These are phyloP conservation scores for Phalacrocorax aristotelis DNA, from an alignment of 2,113 vertebrate species.

Conservation along the genomic window DNA sequence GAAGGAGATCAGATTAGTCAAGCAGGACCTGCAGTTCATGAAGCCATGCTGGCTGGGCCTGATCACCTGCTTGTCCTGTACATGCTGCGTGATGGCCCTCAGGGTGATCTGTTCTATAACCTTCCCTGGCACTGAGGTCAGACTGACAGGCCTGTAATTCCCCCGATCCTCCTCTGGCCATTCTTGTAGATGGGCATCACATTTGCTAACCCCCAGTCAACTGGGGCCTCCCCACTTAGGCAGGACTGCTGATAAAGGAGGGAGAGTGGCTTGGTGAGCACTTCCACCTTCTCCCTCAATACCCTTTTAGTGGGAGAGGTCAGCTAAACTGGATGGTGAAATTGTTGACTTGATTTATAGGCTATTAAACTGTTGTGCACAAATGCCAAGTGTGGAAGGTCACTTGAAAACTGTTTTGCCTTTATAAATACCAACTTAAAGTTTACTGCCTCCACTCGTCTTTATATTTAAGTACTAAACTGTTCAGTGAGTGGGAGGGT, in stretches of 20 bases:
- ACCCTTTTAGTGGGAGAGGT: neutral
- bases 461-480: neutral
- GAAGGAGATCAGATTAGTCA: too few relatives aligned
- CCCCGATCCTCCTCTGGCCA: fast-evolving
- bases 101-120: neutral
- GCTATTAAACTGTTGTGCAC: neutral
- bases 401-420: neutral
- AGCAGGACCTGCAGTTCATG: too few relatives aligned
- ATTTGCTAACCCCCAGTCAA: too few relatives aligned
- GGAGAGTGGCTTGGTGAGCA: neutral
- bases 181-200: neutral
- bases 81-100: neutral
- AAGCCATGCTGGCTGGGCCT: too few relatives aligned
- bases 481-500: neutral
- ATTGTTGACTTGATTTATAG: neutral
- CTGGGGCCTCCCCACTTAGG: too few relatives aligned
- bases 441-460: neutral
- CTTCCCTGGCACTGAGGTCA: fast-evolving
- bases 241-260: neutral
- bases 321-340: neutral
- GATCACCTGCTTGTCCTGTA: too few relatives aligned
- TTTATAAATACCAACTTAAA: neutral
- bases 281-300: neutral
- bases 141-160: neutral
- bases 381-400: neutral